Evolutionary conservation across 2,113 vertebrate genomes (phyloP), one percentile per base, ranked within the genome.

Genomic region (Syngnathoides biaculeatus): DNA sequence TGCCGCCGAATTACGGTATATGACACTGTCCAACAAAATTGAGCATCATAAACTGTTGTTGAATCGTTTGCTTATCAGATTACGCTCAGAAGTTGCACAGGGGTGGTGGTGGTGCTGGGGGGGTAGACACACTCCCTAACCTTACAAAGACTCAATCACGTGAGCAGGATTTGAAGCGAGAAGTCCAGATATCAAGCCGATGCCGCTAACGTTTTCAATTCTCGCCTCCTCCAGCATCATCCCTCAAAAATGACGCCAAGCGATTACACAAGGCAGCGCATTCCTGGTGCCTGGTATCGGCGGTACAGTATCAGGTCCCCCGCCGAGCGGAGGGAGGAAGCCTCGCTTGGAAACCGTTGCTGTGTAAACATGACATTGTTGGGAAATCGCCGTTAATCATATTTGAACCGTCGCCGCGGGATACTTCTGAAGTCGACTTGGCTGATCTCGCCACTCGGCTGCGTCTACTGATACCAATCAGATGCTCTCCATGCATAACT

Each of bases 231-330:
- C 20, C 14, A 53, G 65, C 57, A 50, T 74, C 78, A 72, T 50
- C 50, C 52, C 50, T 65, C 38, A 45, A 56, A 58, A 40, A 73
- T 61, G 2, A 42, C 77, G 78, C 80, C 83, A 85, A 73, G 56
- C 35, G 15, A 85, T 90, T 86, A 82, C 82, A 72, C 73, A 90
- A 87, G 27, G 2, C 26, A 55, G 72, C 65, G 10, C 79, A 88
- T 86, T 86, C 84, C 77, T 83, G 71, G 84, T 88, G 84, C 86
- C 89, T 88, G 85, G 86, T 89, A 89, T 90, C 84, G 78, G 68
- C 69, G 68, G 68, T 47, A 59, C 61, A 60, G 55, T 57, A 57
- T 57, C 55, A 30, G 84, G 84, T 81, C 84, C 84, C 87, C 85
- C 75, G 72, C 50, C 42, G 86, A 85, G 84, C 64, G 45, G 0